These are phyloP conservation scores for Chrysopa pallens DNA, from an alignment of 1,140 invertebrate genomes.

Conservation along the genomic window DNA sequence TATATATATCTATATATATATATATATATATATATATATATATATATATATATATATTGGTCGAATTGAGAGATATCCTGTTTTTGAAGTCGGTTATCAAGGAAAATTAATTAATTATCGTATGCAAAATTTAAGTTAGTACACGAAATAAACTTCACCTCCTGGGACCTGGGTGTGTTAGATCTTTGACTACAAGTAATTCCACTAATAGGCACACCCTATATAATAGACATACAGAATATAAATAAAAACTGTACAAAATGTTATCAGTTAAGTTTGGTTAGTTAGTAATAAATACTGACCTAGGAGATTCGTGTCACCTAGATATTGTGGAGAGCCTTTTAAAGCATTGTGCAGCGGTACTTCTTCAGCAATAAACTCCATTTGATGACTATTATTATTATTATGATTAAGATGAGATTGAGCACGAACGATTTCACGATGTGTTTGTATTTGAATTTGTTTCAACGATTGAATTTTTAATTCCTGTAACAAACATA, in stretches of 20 bases:
- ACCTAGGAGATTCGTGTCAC: constrained; percentile 44
- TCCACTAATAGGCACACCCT: too few relatives aligned
- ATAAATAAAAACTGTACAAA: too few relatives aligned
- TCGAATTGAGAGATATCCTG: too few relatives aligned
- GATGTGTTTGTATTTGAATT: constrained; percentile 45
- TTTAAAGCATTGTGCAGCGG: constrained; percentile 35
- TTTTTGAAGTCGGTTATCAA: too few relatives aligned
- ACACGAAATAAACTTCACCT: too few relatives aligned
- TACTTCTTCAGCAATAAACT: constrained; percentile 31
- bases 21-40: background rate
- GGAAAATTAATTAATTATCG: too few relatives aligned
- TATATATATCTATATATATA: background rate
- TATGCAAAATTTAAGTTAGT: too few relatives aligned
- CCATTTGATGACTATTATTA: constrained; percentile 26
- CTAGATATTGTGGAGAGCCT: constrained; percentile 33
- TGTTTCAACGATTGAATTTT: constrained; percentile 55
- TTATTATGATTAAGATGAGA: constrained; percentile 26
- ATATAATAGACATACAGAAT: too few relatives aligned
- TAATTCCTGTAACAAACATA: constrained; percentile 34
- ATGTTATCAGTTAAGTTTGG: too few relatives aligned
- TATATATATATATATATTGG: background rate
- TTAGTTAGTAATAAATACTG: constrained; percentile 15
- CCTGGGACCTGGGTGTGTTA: too few relatives aligned
- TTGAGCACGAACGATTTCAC: constrained; percentile 37
- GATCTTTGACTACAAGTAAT: too few relatives aligned